Conservation (phyloP, 1,140 invertebrate genomes). For the Dendroctonus ponderosae region DNA sequence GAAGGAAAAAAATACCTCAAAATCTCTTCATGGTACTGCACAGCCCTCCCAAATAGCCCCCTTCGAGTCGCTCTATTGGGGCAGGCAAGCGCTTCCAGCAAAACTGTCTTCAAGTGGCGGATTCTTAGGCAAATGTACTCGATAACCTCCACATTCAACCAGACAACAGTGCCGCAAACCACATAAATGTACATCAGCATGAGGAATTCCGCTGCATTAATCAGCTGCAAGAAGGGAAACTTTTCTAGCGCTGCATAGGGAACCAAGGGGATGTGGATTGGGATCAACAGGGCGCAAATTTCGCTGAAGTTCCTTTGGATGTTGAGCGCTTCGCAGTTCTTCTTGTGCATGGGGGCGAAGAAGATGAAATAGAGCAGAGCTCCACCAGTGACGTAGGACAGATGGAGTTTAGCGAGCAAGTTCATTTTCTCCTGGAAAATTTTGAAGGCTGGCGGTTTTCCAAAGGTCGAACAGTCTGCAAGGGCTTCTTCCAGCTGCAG, state of each 20-base stretch:
- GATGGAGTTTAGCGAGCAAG: slow-evolving; percentile 9
- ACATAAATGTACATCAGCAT: slow-evolving; percentile 7
- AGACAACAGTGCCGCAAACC: slow-evolving; percentile 6
- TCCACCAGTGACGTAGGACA: slow-evolving; percentile 4
- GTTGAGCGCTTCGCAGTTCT: slow-evolving; percentile 5
- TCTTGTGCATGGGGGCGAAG: slow-evolving; percentile 7
- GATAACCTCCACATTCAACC: slow-evolving; percentile 12
- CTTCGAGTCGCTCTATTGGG: not conserved
- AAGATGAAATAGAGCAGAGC: slow-evolving; percentile 8
- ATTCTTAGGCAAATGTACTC: slow-evolving; percentile 17
- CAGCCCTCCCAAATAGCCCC: not conserved
- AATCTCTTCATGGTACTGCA: slow-evolving; percentile 12
- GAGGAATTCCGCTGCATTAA: not conserved
- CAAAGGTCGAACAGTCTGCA: slow-evolving; percentile 1
- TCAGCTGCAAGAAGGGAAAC: not conserved
- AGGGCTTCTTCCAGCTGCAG: not conserved
- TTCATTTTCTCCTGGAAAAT: slow-evolving; percentile 9
- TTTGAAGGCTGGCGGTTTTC: slow-evolving; percentile 9
- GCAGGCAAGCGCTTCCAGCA: slow-evolving; percentile 2
- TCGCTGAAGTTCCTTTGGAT: slow-evolving; percentile 5
- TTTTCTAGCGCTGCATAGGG: not conserved
- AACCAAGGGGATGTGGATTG: slow-evolving; percentile 6
- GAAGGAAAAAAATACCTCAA: not conserved
- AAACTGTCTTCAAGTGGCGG: slow-evolving; percentile 8
- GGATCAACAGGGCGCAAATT: slow-evolving; percentile 5